phyloP scores from a whole-genome alignment of 1,140 invertebrate genomes.

The Apocrypta bakeri region DNA sequence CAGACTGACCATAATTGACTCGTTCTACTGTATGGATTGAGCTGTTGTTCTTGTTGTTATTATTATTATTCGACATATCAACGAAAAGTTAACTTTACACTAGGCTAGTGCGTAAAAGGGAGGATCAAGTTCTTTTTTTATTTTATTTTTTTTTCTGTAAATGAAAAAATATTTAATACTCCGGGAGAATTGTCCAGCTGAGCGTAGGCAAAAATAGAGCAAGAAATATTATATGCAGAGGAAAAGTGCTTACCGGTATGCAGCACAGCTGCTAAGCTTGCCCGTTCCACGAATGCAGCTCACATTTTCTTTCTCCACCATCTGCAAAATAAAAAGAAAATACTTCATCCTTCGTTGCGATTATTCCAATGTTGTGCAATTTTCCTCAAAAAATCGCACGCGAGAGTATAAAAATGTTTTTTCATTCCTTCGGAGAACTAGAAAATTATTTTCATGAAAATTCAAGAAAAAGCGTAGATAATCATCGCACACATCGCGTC shows the following conservation, averaged over 20 bases:
- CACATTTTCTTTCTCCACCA: neutral
- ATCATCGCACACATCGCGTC: neutral
- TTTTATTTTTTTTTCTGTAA: no score
- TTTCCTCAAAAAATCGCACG: neutral
- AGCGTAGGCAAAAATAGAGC: neutral
- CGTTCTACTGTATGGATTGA: neutral
- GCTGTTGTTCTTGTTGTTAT: no score
- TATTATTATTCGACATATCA: no score
- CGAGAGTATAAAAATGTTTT: no score
- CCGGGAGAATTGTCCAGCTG: neutral
- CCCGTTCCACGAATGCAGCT: neutral
- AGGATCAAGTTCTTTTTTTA: no score
- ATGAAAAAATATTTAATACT: no score
- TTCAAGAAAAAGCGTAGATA: neutral
- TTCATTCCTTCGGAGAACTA: no score
- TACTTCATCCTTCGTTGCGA: neutral
- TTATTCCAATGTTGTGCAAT: neutral
- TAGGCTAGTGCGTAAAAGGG: no score
- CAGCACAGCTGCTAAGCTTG: neutral
- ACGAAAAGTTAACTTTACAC: no score
- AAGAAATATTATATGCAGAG: neutral
- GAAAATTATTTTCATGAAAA: neutral
- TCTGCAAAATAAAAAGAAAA: constrained; percentile 26
- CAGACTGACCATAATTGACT: neutral
- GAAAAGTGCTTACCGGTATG: neutral